Conservation (phyloP, 2,888 invertebrate genomes). For the Nemotelus pantherinus region DNA sequence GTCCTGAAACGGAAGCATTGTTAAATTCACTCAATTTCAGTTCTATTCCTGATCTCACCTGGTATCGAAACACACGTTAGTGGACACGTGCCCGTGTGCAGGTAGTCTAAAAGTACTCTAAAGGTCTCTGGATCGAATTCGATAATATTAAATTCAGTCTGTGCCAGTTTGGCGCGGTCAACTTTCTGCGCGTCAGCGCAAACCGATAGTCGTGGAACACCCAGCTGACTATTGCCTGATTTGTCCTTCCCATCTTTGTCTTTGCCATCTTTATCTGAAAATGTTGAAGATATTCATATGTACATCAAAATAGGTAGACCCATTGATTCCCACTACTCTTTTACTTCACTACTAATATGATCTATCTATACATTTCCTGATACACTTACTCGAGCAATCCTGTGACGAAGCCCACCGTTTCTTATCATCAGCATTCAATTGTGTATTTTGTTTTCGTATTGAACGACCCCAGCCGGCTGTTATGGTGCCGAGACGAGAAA, state of each 20-base stretch:
- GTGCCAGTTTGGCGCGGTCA: slow-evolving; percentile 88
- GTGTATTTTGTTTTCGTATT: slow-evolving; percentile 83
- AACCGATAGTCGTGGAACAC: slow-evolving; percentile 87
- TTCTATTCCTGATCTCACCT: slow-evolving; percentile 65
- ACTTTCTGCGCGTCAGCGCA: slow-evolving; percentile 95
- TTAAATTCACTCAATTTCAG: neutral
- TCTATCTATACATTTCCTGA: no score
- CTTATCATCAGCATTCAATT: slow-evolving; percentile 85
- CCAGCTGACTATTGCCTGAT: slow-evolving; percentile 75
- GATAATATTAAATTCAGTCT: slow-evolving; percentile 94
- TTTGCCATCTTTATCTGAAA: slow-evolving; percentile 80
- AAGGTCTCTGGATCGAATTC: slow-evolving; percentile 96
- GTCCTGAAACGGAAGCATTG: slow-evolving; percentile 57
- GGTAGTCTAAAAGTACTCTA: slow-evolving; percentile 87
- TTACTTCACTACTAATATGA: neutral
- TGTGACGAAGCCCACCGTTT: slow-evolving; percentile 93
- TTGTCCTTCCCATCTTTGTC: slow-evolving; percentile 84
- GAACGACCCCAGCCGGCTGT: slow-evolving; percentile 92
- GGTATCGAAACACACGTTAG: slow-evolving; percentile 92
- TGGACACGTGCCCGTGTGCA: slow-evolving; percentile 92
- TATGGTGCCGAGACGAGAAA: slow-evolving; percentile 88
- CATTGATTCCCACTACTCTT: neutral
- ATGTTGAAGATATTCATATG: slow-evolving; percentile 24
- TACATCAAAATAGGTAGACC: slow-evolving; percentile 11
- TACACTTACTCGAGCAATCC: slow-evolving; percentile 85